Evolutionary conservation across 2,113 vertebrate genomes (phyloP), one percentile per base, ranked within the genome.

Genomic region (Silurus glanis): DNA sequence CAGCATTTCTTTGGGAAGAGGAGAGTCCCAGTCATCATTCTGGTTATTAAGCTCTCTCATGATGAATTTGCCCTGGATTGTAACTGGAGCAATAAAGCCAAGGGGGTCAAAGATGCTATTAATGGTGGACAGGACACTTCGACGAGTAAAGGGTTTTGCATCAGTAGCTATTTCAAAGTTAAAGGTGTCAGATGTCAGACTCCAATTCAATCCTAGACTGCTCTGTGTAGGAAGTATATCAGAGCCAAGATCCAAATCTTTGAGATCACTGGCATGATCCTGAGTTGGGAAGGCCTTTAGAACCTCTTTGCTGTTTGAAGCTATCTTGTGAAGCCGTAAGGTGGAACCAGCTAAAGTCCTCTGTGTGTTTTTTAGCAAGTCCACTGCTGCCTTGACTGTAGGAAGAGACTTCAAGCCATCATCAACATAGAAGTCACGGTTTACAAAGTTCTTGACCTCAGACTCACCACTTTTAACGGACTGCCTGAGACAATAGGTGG

Each of bases 141-240:
- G 25, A 17, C 5, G 69, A 9, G 69, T 87, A 28, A 83, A 87
- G 17, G 67, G 81, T 49, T 82, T 86, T 9, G 83, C 28, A 0
- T 37, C 79, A 23, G 49, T 23, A 0, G 25, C 25, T 14, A 58
- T 23, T n/a, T 17, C 19, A 23, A 80, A 80, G 12, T 4, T 58
- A 53, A 80, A 80, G 69, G 28, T n/a, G 37, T 72, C 56, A 58
- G 9, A 55, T 80, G 25, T 45, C 5, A 80, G 4, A 37, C 28
- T 37, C 28, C 28, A 37, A 37, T 37, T 37, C 2, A 37, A 37
- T 37, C 28, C 28, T 37, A 37, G 28, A 37, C 28, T 37, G 1
- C 28, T 1, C 28, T 37, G 28, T 37, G 28, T 37, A 37, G 28
- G 28, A 37, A 37, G 1, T 37, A 37, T 37, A 37, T 37, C 28